A percentile compares a stretch with the other conserved stretches of the same genome.
Conservation (phyloP, 1,140 invertebrate species). For the Drosophila santomea region DNA sequence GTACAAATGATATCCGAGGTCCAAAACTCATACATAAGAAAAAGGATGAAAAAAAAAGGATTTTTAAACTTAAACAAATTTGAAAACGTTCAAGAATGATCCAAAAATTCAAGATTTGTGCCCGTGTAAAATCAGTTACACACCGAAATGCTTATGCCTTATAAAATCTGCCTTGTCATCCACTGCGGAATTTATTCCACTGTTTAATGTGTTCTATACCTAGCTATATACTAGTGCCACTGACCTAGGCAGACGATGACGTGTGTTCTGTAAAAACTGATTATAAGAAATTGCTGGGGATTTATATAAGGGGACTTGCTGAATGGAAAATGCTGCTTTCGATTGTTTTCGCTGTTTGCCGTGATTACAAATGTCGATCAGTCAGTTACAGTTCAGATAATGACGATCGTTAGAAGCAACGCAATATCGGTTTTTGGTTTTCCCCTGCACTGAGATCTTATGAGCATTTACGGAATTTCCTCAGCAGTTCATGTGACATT, state of each 20-base stretch:
- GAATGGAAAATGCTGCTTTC: constrained; percentile 34
- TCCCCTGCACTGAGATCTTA: constrained; percentile 5
- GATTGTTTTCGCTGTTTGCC: constrained; percentile 29
- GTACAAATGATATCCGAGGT: background rate
- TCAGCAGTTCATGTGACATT: constrained; percentile 4
- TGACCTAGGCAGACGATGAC: constrained; percentile 60
- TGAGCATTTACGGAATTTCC: constrained; percentile 14
- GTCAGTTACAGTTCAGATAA: constrained; percentile 29
- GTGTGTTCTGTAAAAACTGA: constrained; percentile 57
- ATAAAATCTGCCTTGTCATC: constrained; percentile 58
- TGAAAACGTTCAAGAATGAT: background rate
- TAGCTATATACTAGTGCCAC: constrained; percentile 43
- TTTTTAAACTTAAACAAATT: background rate
- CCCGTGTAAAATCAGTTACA: constrained; percentile 21
- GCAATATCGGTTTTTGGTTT: constrained; percentile 24
- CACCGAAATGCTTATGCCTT: constrained; percentile 50
- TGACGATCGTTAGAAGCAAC: constrained; percentile 31
- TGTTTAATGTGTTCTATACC: constrained; percentile 1
- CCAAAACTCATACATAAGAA: background rate
- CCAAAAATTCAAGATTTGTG: background rate
- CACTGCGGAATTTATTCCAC: constrained; percentile 23
- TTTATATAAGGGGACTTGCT: constrained; percentile 33
- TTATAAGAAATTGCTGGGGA: constrained; percentile 28
- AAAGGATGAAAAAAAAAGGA: background rate
- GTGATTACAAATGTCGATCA: constrained; percentile 34